Conservation (phyloP, 2,888 invertebrate genomes). For the Polia nebulosa region DNA sequence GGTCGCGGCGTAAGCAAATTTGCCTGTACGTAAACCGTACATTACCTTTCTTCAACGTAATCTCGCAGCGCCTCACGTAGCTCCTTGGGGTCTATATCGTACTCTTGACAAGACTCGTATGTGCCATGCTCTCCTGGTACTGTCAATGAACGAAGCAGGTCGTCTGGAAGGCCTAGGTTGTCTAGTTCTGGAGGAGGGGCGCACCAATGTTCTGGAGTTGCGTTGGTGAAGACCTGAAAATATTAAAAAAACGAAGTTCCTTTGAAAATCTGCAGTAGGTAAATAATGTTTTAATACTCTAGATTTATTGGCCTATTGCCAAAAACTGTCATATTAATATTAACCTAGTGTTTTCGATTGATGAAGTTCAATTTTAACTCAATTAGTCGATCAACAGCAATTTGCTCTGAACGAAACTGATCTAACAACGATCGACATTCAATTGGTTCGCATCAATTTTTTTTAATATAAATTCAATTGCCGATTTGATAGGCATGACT, state of each 20-base stretch:
- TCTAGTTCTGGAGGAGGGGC: constrained; percentile 90
- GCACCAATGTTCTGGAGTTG: constrained; percentile 93
- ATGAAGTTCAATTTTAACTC: constrained; percentile 6
- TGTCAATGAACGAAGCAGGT: constrained; percentile 88
- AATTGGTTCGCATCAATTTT: constrained; percentile 17
- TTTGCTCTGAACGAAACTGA: constrained; percentile 1
- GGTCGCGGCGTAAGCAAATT: too few relatives aligned
- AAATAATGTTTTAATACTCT: too few relatives aligned
- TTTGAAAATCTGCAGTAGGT: background rate
- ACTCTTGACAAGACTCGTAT: constrained; percentile 89
- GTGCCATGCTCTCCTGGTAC: constrained; percentile 87
- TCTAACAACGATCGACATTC: constrained; percentile 2
- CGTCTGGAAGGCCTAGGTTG: constrained; percentile 84
- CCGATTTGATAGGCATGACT: background rate
- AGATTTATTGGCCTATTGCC: background rate
- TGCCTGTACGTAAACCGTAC: too few relatives aligned
- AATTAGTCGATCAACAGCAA: constrained; percentile 24
- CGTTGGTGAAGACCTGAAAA: constrained; percentile 92
- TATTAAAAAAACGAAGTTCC: background rate
- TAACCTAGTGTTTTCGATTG: background rate
- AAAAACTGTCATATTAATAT: too few relatives aligned
- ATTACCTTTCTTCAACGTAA: constrained; percentile 81
- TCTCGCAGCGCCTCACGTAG: constrained; percentile 76
- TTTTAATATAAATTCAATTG: constrained; percentile 11
- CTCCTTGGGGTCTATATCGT: constrained; percentile 85